A percentile compares a stretch with the other conserved stretches of the same genome.
These are phyloP conservation scores for Anolis carolinensis DNA, from an alignment of 2,113 vertebrate genomes.

Conservation along the genomic window DNA sequence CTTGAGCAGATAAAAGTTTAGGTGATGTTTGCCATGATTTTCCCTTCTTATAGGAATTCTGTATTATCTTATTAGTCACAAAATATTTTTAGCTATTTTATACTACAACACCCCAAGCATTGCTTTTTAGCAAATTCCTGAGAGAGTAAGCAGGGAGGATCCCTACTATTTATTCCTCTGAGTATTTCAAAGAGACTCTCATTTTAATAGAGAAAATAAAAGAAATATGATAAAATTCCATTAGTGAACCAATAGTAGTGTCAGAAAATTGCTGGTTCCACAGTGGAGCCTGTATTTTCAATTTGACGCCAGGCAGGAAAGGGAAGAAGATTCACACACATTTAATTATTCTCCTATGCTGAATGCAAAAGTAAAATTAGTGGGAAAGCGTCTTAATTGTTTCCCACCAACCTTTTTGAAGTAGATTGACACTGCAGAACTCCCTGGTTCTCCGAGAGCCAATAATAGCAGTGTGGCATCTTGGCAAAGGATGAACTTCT, in stretches of 20 bases:
- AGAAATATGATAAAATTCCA: not conserved
- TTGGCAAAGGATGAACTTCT: too few species aligned
- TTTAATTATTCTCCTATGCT: not conserved
- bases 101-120: not conserved
- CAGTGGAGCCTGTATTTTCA: too few species aligned
- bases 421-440: not conserved
- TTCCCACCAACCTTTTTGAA: not conserved
- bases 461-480: not conserved
- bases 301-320: not conserved
- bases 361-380: not conserved
- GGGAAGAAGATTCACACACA: too few species aligned
- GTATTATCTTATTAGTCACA: not conserved
- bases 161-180: not conserved
- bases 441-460: not conserved
- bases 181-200: not conserved
- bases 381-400: not conserved
- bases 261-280: not conserved
- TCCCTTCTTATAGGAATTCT: not conserved
- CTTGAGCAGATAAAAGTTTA: not conserved
- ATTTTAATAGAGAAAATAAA: not conserved
- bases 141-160: not conserved
- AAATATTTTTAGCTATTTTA: conserved; percentile 5
- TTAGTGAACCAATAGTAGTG: not conserved
- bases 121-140: not conserved
- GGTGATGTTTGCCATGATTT: not conserved